A percentile compares a stretch with the other conserved stretches of the same genome.
Conservation (phyloP, 2,888 invertebrate genomes). For the Eupithecia inturbata region DNA sequence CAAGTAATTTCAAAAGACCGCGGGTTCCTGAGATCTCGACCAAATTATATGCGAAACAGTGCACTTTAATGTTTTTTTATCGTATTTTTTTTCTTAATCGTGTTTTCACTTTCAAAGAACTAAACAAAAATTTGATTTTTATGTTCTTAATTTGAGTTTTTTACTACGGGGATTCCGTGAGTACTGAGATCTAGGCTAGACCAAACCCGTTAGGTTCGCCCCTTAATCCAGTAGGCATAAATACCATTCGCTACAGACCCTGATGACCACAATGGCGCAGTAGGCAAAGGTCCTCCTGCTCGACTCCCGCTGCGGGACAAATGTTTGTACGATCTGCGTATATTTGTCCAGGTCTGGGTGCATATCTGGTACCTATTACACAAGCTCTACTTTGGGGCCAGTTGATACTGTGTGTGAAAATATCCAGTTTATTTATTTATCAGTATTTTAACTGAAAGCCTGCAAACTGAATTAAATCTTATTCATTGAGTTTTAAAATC, state of each 20-base stretch:
- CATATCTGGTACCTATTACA: background rate
- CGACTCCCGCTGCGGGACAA: background rate
- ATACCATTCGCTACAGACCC: background rate
- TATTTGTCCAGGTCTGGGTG: background rate
- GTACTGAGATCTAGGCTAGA: no score
- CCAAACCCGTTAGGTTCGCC: no score
- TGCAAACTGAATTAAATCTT: conserved; percentile 4
- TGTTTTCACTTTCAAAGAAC: no score
- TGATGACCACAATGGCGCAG: background rate
- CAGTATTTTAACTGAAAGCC: background rate
- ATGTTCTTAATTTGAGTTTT: no score
- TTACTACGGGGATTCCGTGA: no score
- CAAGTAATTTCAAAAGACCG: no score
- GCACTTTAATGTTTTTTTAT: no score
- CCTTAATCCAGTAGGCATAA: background rate
- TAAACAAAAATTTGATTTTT: no score
- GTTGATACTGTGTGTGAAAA: background rate
- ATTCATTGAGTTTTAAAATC: background rate
- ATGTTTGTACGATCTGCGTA: background rate
- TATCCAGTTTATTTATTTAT: background rate
- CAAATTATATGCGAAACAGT: no score
- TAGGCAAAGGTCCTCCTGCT: background rate
- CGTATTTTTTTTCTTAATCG: no score
- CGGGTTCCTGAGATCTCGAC: no score
- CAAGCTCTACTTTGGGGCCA: background rate